A percentile compares a stretch with the other conserved stretches of the same genome.
Evolutionary conservation across 2,797 vertebrate species (phyloP).

Genomic region (Liparis tanakae): DNA sequence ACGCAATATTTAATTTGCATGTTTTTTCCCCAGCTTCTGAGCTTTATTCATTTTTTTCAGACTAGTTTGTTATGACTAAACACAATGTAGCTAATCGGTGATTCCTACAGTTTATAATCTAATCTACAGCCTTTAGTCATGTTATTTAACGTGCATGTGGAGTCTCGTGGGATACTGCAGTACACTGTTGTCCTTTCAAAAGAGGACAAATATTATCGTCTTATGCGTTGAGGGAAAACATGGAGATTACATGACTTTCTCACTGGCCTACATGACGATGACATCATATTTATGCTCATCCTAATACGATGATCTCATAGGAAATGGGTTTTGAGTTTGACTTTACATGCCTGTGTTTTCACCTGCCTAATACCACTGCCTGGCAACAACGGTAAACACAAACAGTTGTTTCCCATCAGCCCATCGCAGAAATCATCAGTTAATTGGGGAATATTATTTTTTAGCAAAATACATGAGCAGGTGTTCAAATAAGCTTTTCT

Average conservation of each 20-base stretch:
- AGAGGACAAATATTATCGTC: slow-evolving; percentile 21
- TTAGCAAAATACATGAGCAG: not conserved
- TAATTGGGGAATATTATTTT: not conserved
- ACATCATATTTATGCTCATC: slow-evolving; percentile 47
- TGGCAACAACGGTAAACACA: not conserved
- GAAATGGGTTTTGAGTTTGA: slow-evolving; percentile 22
- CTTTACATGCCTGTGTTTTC: slow-evolving; percentile 21
- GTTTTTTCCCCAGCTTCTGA: not conserved
- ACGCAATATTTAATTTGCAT: not conserved
- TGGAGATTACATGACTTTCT: slow-evolving; percentile 47
- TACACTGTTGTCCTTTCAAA: slow-evolving; percentile 15
- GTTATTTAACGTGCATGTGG: not conserved
- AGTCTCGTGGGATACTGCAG: slow-evolving; percentile 6
- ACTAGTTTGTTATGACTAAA: not conserved
- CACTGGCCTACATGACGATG: slow-evolving; percentile 33
- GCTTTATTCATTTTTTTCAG: not conserved
- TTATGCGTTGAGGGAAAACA: slow-evolving; percentile 9
- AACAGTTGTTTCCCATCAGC: not conserved
- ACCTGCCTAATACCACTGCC: slow-evolving; percentile 14
- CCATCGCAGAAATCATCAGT: not conserved
- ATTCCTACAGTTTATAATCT: not conserved
- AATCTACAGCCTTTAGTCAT: not conserved
- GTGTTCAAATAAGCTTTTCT: not conserved
- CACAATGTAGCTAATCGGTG: not conserved
- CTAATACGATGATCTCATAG: slow-evolving; percentile 31